Evolutionary conservation across 1,140 invertebrate species (phyloP).

Genomic region (Dryas iulia): DNA sequence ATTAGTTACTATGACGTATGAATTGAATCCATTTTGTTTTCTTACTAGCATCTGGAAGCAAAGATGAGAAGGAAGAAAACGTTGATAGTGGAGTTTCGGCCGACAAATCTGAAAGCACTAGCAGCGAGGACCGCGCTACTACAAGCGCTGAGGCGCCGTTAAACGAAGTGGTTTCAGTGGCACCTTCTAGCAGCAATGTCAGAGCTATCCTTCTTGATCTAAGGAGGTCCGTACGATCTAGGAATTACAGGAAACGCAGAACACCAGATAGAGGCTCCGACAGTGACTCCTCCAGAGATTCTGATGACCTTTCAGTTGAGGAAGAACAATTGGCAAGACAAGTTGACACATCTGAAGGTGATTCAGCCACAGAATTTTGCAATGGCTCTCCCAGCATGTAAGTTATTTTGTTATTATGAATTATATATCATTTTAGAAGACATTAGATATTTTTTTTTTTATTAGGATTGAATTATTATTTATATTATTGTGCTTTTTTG

Average conservation of each 20-base stretch:
- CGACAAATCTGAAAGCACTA: constrained; percentile 76
- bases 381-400: constrained; percentile 34
- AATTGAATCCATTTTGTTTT: constrained; percentile 46
- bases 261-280: constrained; percentile 63
- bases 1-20: constrained; percentile 43
- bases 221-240: constrained; percentile 44
- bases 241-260: constrained; percentile 67
- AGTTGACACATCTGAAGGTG: constrained; percentile 32
- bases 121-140: constrained; percentile 58
- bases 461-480: no score
- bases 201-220: constrained; percentile 59
- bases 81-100: constrained; percentile 73
- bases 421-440: neutral
- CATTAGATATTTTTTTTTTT: neutral
- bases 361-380: constrained; percentile 31
- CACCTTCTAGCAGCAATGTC: constrained; percentile 60
- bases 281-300: constrained; percentile 63
- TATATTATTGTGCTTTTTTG: no score
- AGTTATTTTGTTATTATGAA: constrained; percentile 10
- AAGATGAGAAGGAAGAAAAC: constrained; percentile 67
- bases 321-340: constrained; percentile 32
- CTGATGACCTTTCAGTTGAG: constrained; percentile 63
- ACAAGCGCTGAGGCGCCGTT: constrained; percentile 42
- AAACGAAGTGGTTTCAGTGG: constrained; percentile 57
- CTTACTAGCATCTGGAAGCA: constrained; percentile 48